Conservation (phyloP, 2,888 invertebrate genomes). For the Melanostoma scalare region DNA sequence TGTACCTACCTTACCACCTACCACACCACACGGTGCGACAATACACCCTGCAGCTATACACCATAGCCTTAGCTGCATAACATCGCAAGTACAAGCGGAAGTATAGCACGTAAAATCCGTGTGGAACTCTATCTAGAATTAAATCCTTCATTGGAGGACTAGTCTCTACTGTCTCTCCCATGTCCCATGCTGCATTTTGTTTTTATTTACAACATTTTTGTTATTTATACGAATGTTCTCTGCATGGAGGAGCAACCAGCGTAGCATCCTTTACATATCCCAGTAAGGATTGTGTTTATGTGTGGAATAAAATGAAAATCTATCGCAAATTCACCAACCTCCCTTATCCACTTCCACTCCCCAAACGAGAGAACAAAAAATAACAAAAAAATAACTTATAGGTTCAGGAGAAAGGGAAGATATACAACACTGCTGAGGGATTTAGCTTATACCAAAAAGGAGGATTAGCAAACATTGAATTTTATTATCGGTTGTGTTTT, state of each 20-base stretch:
- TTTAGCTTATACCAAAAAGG: conserved; percentile 36
- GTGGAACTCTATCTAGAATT: conserved; percentile 61
- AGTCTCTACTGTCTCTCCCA: background rate
- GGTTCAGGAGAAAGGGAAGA: conserved; percentile 14
- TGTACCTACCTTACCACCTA: conserved; percentile 3
- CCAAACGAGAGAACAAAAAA: conserved; percentile 8
- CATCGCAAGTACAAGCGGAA: conserved; percentile 8
- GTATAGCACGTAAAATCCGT: conserved; percentile 45
- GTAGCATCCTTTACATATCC: conserved; percentile 56
- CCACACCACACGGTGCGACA: background rate
- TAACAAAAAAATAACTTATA: background rate
- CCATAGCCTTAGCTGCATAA: conserved; percentile 12
- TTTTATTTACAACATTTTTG: conserved; percentile 68
- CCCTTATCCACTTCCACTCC: too few relatives aligned
- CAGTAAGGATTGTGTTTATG: conserved; percentile 23
- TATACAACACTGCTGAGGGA: conserved; percentile 40
- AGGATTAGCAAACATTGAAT: conserved; percentile 71
- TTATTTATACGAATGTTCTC: conserved; percentile 68
- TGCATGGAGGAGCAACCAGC: background rate
- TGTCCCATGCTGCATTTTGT: conserved; percentile 33
- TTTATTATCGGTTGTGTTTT: conserved; percentile 70
- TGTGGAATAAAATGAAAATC: conserved; percentile 62
- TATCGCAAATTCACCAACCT: conserved; percentile 44
- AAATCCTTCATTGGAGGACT: conserved; percentile 58
- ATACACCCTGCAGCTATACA: background rate